Evolutionary conservation across 2,888 invertebrate genomes (phyloP).

Genomic region (Tyria jacobaeae): DNA sequence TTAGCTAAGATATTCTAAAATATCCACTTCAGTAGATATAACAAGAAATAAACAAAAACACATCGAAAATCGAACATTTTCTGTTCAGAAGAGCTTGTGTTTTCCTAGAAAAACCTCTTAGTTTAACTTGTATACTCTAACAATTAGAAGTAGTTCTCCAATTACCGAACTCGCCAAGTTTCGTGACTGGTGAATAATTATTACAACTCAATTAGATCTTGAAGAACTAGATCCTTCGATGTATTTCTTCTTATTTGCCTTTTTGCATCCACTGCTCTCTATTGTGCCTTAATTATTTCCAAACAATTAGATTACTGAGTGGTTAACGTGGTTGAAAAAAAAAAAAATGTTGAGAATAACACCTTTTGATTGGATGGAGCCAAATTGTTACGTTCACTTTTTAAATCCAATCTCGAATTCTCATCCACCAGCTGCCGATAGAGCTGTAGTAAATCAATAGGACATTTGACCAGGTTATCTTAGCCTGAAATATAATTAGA

Average conservation of each 20-base stretch:
- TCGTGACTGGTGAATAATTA: slow-evolving; percentile 36
- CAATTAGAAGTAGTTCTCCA: slow-evolving; percentile 30
- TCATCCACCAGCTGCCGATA: too few relatives aligned
- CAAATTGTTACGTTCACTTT: background rate
- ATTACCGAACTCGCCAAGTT: slow-evolving; percentile 33
- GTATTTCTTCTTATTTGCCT: slow-evolving; percentile 39
- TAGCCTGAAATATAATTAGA: too few relatives aligned
- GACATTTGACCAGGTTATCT: too few relatives aligned
- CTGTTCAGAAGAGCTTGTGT: background rate
- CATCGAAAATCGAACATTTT: background rate
- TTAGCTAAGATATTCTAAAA: background rate
- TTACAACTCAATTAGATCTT: slow-evolving; percentile 43
- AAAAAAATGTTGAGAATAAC: slow-evolving; percentile 35
- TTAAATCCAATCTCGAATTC: too few relatives aligned
- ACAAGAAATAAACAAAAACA: background rate
- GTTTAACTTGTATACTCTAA: slow-evolving; percentile 17
- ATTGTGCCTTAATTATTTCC: slow-evolving; percentile 46
- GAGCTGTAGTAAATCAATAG: too few relatives aligned
- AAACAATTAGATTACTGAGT: slow-evolving; percentile 49
- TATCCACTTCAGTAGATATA: too few relatives aligned
- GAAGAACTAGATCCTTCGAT: slow-evolving; percentile 38
- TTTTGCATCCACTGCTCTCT: slow-evolving; percentile 24
- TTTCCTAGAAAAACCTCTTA: slow-evolving; percentile 7
- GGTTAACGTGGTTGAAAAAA: slow-evolving; percentile 41
- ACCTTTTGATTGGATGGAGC: slow-evolving; percentile 1